Evolutionary conservation across 2,797 vertebrate genomes (phyloP).

Genomic region (Hemitrygon akajei): DNA sequence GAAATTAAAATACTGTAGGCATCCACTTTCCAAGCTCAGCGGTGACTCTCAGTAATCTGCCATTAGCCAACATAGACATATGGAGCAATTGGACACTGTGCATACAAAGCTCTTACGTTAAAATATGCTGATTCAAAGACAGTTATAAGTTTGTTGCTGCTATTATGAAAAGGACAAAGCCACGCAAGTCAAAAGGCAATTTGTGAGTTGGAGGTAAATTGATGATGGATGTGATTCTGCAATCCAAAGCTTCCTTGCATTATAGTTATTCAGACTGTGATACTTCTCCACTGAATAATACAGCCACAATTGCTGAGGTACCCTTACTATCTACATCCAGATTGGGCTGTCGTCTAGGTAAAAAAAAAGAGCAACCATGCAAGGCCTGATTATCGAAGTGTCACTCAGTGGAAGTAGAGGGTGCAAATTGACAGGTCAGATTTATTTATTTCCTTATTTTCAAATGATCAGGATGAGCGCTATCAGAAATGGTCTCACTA

Average conservation of each 20-base stretch:
- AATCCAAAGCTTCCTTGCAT: neutral
- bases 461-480: neutral
- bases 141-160: neutral
- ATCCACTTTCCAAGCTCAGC: no score
- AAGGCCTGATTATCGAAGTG: neutral
- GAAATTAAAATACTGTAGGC: neutral
- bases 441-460: neutral
- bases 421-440: no score
- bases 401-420: neutral
- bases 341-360: neutral
- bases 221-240: neutral
- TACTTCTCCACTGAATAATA: neutral
- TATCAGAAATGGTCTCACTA: neutral
- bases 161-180: neutral
- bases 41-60: neutral
- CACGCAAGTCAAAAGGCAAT: neutral
- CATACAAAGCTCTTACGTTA: neutral
- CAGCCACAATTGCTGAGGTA: neutral
- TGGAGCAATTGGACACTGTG: no score
- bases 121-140: neutral
- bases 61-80: neutral
- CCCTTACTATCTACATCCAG: neutral
- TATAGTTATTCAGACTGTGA: neutral
- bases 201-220: neutral
- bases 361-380: neutral